Percentiles rank a stretch among this genome's conserved stretches.
These are phyloP conservation scores for Porites divaricata DNA, from an alignment of 92 coral and sea anemone species.

Conservation along the genomic window DNA sequence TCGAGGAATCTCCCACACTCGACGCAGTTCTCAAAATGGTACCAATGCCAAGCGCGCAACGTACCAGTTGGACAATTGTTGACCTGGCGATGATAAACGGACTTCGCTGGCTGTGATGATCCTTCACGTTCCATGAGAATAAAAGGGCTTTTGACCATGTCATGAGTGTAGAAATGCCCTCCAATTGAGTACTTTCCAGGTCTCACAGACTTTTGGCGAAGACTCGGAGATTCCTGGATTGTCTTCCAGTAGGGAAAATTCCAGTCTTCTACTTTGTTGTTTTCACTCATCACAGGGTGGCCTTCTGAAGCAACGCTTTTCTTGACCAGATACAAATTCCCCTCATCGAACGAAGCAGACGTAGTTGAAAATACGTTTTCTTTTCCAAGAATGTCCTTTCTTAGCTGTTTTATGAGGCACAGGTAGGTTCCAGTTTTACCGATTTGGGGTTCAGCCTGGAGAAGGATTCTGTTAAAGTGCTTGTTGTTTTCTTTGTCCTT, in stretches of 20 bases:
- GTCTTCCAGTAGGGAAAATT: constrained; percentile 36
- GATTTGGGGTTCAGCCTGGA: constrained; percentile 58
- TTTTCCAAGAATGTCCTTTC: constrained; percentile 20
- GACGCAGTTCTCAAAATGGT: constrained; percentile 14
- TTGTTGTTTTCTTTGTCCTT: neutral
- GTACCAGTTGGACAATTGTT: neutral
- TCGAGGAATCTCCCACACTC: constrained; percentile 34
- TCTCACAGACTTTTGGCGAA: constrained; percentile 17
- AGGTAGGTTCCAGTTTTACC: constrained; percentile 56
- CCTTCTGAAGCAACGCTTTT: neutral
- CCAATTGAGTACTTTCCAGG: constrained; percentile 31
- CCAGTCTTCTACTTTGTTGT: neutral
- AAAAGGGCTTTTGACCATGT: constrained; percentile 5
- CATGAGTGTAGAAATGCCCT: constrained; percentile 38
- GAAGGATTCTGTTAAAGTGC: constrained; percentile 45
- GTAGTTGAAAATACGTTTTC: neutral
- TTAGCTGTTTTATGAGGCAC: constrained; percentile 42
- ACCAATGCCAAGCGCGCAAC: constrained; percentile 50
- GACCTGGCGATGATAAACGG: neutral
- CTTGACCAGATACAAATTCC: neutral
- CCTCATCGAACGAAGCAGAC: constrained; percentile 5
- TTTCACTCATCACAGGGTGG: neutral
- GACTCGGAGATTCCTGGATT: constrained; percentile 27
- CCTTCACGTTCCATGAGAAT: neutral
- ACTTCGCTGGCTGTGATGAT: neutral